These are phyloP conservation scores for Myopa tessellatipennis DNA, from an alignment of 2,888 invertebrate genomes.

Conservation along the genomic window DNA sequence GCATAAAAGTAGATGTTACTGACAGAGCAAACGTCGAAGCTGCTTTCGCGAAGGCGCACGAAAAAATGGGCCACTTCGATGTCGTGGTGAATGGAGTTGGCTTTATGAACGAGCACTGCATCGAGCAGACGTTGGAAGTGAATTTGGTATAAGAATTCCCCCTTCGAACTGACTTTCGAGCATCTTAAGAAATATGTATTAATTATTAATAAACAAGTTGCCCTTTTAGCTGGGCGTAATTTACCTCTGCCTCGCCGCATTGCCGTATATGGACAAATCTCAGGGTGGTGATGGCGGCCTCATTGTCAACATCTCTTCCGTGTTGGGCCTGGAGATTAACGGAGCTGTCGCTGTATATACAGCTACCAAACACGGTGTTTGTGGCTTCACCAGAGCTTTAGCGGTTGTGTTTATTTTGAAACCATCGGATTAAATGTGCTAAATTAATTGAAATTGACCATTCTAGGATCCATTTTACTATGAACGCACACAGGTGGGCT, in stretches of 20 bases:
- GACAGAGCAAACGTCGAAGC: constrained; percentile 44
- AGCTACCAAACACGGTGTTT: constrained; percentile 58
- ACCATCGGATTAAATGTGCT: no score
- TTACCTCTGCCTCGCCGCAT: constrained; percentile 58
- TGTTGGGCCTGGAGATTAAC: constrained; percentile 45
- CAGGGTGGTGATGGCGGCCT: constrained; percentile 60
- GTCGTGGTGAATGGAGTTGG: constrained; percentile 54
- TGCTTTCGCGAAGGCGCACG: constrained; percentile 44
- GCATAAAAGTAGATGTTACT: constrained; percentile 47
- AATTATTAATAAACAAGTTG: neutral
- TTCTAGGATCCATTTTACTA: constrained; percentile 52
- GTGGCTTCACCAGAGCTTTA: constrained; percentile 56
- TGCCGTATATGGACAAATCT: constrained; percentile 60
- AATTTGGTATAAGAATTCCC: constrained; percentile 67
- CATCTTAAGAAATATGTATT: neutral
- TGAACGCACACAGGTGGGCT: constrained; percentile 51
- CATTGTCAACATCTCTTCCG: constrained; percentile 60
- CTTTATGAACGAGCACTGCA: constrained; percentile 49
- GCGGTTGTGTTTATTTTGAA: constrained; percentile 47
- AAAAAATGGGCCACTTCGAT: constrained; percentile 48
- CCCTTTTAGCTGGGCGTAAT: constrained; percentile 62
- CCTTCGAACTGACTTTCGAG: neutral
- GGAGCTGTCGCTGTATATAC: constrained; percentile 54
- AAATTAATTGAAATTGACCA: neutral
- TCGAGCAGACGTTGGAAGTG: constrained; percentile 49